Percentiles rank a stretch among this genome's conserved stretches.
These are phyloP conservation scores for Colistium nudipinnis DNA, from an alignment of 2,113 vertebrate species.

Conservation along the genomic window DNA sequence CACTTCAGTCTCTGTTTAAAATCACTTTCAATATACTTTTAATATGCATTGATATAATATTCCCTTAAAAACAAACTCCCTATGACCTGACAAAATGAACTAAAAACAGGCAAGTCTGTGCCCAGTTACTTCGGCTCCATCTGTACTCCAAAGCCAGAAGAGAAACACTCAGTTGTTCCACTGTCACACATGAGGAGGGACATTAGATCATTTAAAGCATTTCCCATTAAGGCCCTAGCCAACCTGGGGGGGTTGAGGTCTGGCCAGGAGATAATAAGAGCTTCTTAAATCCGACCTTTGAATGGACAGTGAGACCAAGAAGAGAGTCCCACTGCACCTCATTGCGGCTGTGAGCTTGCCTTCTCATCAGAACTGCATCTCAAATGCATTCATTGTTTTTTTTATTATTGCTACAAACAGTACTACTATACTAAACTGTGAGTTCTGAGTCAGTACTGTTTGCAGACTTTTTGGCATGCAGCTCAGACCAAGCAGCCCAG, in stretches of 20 bases:
- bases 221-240: conserved; percentile 41
- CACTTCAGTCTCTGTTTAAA: no score
- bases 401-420: conserved; percentile 11
- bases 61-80: neutral
- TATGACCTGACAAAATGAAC: neutral
- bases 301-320: conserved; percentile 35
- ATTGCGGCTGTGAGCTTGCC: conserved; percentile 13
- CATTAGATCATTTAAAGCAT: conserved; percentile 50
- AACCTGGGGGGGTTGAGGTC: conserved; percentile 32
- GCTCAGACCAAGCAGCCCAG: conserved; percentile 36
- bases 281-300: conserved; percentile 29
- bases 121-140: conserved; percentile 18
- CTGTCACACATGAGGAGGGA: conserved; percentile 29
- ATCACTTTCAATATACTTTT: neutral
- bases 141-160: conserved; percentile 8
- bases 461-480: conserved; percentile 53
- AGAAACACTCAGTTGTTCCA: conserved; percentile 52
- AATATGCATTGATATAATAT: neutral
- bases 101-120: neutral
- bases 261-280: conserved; percentile 43
- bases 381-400: conserved; percentile 24
- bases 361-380: conserved; percentile 20
- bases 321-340: conserved; percentile 45
- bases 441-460: conserved; percentile 39
- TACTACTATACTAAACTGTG: conserved; percentile 18